A percentile compares a stretch with the other conserved stretches of the same genome.
These are phyloP conservation scores for Pterocles orientalis DNA, from an alignment of 2,113 vertebrate species.

Conservation along the genomic window DNA sequence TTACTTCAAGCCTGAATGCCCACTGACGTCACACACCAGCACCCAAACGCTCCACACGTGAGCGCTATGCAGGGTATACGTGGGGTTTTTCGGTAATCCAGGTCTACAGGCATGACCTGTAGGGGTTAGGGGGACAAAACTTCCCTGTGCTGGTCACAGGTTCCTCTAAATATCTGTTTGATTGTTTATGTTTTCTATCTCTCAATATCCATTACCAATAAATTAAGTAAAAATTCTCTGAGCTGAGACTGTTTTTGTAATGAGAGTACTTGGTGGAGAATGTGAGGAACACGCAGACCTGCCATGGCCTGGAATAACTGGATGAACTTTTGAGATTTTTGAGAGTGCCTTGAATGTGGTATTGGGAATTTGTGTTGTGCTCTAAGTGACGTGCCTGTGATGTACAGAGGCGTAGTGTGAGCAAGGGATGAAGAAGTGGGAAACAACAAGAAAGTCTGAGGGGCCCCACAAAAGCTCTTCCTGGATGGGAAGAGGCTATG, in stretches of 20 bases:
- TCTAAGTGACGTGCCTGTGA: neutral
- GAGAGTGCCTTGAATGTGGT: neutral
- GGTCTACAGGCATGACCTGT: neutral
- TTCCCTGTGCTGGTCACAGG: neutral
- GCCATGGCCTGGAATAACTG: neutral
- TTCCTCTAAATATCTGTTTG: neutral
- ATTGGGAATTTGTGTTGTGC: neutral
- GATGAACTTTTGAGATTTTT: neutral
- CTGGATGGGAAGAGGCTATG: neutral
- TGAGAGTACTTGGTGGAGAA: neutral
- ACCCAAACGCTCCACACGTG: rapidly evolving
- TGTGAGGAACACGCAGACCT: rapidly evolving
- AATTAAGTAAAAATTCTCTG: neutral
- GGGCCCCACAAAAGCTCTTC: neutral
- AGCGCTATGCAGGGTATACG: neutral
- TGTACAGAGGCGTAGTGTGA: rapidly evolving
- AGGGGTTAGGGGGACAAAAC: neutral
- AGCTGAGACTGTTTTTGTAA: neutral
- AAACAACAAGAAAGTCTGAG: neutral
- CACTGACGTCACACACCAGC: neutral
- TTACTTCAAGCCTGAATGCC: neutral
- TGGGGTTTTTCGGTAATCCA: neutral
- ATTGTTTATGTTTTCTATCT: neutral
- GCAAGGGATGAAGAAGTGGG: neutral
- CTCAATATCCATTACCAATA: neutral